Percentiles rank a stretch among this genome's conserved stretches.
Evolutionary conservation across 2,797 vertebrate species (phyloP).

Genomic region (Dendrocincla tyrannina): DNA sequence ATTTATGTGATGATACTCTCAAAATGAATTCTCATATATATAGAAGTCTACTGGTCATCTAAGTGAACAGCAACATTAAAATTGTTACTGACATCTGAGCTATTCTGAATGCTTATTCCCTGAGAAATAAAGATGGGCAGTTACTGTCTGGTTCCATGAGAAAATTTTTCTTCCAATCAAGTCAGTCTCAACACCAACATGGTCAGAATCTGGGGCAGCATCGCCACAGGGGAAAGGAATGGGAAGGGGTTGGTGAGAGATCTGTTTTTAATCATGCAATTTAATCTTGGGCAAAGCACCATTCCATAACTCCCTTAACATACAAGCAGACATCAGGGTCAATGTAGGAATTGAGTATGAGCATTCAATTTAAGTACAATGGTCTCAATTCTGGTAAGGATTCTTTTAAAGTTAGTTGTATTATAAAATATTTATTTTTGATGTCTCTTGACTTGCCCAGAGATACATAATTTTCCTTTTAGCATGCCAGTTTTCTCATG

Average conservation of each 20-base stretch:
- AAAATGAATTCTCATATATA: background rate
- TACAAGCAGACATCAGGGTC: background rate
- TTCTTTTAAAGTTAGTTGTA: background rate
- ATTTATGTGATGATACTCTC: background rate
- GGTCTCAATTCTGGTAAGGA: background rate
- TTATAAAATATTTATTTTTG: background rate
- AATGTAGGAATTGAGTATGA: background rate
- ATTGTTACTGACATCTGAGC: background rate
- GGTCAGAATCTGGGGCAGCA: background rate
- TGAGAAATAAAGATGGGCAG: background rate
- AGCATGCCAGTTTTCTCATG: background rate
- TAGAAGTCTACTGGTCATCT: background rate
- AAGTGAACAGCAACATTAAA: background rate
- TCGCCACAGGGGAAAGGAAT: background rate
- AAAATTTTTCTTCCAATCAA: background rate
- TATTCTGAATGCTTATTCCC: background rate
- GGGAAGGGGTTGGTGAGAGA: no score
- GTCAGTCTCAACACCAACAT: background rate
- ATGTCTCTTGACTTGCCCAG: background rate
- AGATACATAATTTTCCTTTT: background rate
- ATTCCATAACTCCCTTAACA: background rate
- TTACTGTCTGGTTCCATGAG: background rate
- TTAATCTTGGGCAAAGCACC: background rate
- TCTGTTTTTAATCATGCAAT: no score
- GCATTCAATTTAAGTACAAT: background rate